These are phyloP conservation scores for Cecropterus lyciades DNA, from an alignment of 1,140 invertebrate genomes.

Conservation along the genomic window DNA sequence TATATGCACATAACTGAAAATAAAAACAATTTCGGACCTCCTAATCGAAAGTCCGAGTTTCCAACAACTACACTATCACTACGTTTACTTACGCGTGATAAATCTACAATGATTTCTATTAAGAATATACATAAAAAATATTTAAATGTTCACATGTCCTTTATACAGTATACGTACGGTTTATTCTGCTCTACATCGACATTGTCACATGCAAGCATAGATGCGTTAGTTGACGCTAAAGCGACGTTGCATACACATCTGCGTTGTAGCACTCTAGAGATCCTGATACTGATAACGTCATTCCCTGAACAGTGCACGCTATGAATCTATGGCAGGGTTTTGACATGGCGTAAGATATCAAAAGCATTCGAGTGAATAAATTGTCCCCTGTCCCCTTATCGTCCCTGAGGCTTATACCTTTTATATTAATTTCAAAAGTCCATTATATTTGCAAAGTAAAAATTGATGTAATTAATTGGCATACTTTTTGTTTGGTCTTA, in stretches of 20 bases:
- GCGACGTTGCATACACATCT: neutral
- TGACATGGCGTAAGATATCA: conserved; percentile 43
- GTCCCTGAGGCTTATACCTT: conserved; percentile 3
- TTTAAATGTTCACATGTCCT: no score
- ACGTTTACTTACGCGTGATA: no score
- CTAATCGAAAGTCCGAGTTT: no score
- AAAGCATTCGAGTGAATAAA: conserved; percentile 42
- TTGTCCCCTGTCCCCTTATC: conserved; percentile 15
- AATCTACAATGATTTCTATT: no score
- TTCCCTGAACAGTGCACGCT: conserved; percentile 37
- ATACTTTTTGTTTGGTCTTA: neutral
- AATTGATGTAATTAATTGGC: neutral
- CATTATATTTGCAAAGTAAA: neutral
- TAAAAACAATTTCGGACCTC: no score
- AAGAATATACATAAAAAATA: no score
- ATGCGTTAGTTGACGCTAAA: neutral
- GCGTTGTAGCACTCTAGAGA: conserved; percentile 6
- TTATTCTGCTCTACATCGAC: no score
- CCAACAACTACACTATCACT: no score
- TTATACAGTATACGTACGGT: no score
- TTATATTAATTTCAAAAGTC: conserved; percentile 16
- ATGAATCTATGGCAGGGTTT: conserved; percentile 32
- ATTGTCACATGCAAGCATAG: neutral
- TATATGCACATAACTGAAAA: no score
- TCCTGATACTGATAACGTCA: conserved; percentile 43